Conservation (phyloP, 1,140 invertebrate species). For the Bilobella aurantiaca region DNA sequence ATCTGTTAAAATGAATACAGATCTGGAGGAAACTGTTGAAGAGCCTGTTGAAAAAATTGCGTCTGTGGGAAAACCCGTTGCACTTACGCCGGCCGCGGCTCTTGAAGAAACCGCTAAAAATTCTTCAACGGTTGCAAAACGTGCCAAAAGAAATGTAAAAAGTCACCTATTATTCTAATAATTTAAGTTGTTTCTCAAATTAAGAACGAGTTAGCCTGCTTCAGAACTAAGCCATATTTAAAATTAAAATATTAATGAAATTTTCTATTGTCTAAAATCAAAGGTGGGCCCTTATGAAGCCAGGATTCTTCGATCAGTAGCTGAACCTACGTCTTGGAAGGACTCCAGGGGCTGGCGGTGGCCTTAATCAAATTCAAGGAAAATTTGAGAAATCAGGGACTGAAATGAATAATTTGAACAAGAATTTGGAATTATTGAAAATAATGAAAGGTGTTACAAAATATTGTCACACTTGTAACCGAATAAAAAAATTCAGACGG, state of each 20-base stretch:
- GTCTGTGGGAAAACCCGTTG: background rate
- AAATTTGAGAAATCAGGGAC: background rate
- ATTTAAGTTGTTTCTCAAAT: too few species aligned
- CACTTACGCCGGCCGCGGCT: background rate
- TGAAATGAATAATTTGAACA: background rate
- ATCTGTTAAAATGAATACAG: background rate
- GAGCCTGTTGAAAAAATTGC: background rate
- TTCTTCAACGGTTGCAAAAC: background rate
- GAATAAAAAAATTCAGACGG: too few species aligned
- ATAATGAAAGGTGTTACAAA: too few species aligned
- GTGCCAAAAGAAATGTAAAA: background rate
- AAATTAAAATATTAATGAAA: background rate
- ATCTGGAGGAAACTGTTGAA: background rate
- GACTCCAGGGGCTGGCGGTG: background rate
- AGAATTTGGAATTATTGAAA: background rate
- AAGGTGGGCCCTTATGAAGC: background rate
- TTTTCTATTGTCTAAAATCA: background rate
- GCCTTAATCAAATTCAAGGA: background rate
- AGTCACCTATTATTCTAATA: too few species aligned
- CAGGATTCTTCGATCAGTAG: background rate
- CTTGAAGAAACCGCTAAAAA: background rate
- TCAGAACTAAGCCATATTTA: background rate
- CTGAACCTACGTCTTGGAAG: background rate
- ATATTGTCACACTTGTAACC: too few species aligned
- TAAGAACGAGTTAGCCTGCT: background rate